These are phyloP conservation scores for Gymnodraco acuticeps DNA, from an alignment of 2,797 vertebrate genomes.

Conservation along the genomic window DNA sequence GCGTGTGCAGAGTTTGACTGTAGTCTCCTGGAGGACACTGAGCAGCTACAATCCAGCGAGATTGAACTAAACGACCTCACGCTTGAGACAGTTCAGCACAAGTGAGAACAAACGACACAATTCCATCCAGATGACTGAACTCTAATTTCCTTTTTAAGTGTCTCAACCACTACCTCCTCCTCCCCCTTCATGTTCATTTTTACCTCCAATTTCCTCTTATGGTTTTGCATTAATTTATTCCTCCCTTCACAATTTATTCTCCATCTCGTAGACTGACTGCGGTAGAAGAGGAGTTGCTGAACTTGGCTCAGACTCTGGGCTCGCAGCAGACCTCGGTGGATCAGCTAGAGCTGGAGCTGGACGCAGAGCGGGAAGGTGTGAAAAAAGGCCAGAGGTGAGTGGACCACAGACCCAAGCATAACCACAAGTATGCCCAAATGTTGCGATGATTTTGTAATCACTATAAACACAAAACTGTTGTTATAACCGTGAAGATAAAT, in stretches of 20 bases:
- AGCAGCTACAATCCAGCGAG: slow-evolving; percentile 84
- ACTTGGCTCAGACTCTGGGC: slow-evolving; percentile 69
- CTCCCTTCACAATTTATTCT: not conserved
- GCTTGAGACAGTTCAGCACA: slow-evolving; percentile 91
- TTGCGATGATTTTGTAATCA: slow-evolving; percentile 16
- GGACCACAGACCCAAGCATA: not conserved
- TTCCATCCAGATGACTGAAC: slow-evolving; percentile 14
- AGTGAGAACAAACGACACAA: slow-evolving; percentile 76
- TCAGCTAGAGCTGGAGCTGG: slow-evolving; percentile 89
- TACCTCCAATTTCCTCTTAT: slow-evolving; percentile 4
- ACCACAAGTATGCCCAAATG: no score
- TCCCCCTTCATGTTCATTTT: not conserved
- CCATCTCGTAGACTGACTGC: slow-evolving; percentile 81
- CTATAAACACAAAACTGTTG: slow-evolving; percentile 4
- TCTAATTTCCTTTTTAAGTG: slow-evolving; percentile 19
- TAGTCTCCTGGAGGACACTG: slow-evolving; percentile 89
- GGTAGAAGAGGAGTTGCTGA: slow-evolving; percentile 87
- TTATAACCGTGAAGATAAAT: slow-evolving; percentile 34
- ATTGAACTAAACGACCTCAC: slow-evolving; percentile 94
- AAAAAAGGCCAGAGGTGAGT: slow-evolving; percentile 87
- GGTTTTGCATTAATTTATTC: slow-evolving; percentile 19
- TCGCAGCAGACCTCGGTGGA: slow-evolving; percentile 83
- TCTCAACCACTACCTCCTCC: slow-evolving; percentile 33
- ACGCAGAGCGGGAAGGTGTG: slow-evolving; percentile 75
- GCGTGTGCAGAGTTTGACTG: slow-evolving; percentile 87